Evolutionary conservation across 23 tunicate species (phyloP), one percentile per base, ranked within the genome.

Genomic region (Trididemnum nubilum): DNA sequence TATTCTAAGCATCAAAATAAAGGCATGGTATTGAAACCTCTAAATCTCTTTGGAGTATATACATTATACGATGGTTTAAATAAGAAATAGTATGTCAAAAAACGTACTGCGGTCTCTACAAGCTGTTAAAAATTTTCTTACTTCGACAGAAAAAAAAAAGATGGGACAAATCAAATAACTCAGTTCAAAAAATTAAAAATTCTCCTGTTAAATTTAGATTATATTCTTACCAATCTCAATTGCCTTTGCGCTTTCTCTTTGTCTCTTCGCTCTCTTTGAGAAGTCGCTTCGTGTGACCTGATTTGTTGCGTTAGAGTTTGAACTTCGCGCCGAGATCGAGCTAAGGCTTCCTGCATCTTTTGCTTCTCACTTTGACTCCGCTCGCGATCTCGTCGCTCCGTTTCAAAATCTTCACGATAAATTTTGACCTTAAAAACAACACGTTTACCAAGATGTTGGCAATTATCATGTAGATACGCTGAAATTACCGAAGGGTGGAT

Each of bases 321-420:
- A 25, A 87, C 71, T 64, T 87, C 85, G 65, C 80, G 85, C 21
- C 80, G 49, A 15, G 83, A 75, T 33, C 80, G 26, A 0, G 76
- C 71, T 33, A 87, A 75, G 30, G 33, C 71, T n/a, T 87, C 91
- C 19, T 81, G 76, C 52, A 87, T 58, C 24, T 76, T 59, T 44
- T 87, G 85, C 71, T 87, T 87, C 34, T 87, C 91, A 12, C 80
- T 84, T 77, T 87, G 91, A 57, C 51, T 81, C 59, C 72, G 79
- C 77, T 87, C 91, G 12, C 91, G 85, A 63, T 87, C 91, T 63
- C 85, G 39, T 5, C 91, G 61, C 73, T 87, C 91, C 21, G 91
- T 87, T 81, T 87, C 91, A 35, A 87, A 87, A 74, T 87, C 91
- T 49, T 87, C 91, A 28, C 85, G 85, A 49, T 87, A 87, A 23